Conservation (phyloP, 2,113 vertebrate genomes). For the Grammomys surdaster region DNA sequence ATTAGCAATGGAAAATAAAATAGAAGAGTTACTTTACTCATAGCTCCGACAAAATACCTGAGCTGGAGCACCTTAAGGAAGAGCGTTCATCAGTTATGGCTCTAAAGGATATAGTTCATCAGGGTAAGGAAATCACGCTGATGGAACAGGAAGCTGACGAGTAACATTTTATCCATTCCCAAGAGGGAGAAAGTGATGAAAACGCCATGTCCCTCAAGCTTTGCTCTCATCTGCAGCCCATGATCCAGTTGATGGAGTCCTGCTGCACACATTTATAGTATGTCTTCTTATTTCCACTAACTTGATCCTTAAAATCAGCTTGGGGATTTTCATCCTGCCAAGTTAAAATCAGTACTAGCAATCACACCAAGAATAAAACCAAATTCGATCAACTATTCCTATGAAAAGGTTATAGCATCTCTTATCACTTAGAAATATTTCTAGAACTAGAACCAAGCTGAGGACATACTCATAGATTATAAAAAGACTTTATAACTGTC, state of each 20-base stretch:
- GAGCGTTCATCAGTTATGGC: background rate
- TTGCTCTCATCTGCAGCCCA: background rate
- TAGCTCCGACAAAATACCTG: background rate
- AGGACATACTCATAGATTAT: background rate
- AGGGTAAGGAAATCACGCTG: background rate
- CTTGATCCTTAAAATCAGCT: background rate
- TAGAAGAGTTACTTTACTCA: background rate
- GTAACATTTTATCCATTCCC: background rate
- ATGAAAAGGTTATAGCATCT: background rate
- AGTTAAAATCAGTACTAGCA: background rate
- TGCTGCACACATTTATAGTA: background rate
- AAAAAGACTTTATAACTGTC: background rate
- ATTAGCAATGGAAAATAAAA: background rate
- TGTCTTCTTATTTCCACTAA: background rate
- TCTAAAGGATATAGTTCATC: background rate
- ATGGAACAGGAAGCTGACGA: background rate
- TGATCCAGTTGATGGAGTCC: background rate
- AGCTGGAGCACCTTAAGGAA: background rate
- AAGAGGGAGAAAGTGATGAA: background rate
- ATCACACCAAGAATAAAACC: background rate
- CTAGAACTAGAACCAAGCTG: background rate
- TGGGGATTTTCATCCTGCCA: background rate
- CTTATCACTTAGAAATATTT: background rate
- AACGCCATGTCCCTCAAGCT: background rate
- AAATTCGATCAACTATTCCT: background rate